Evolutionary conservation across 1,140 invertebrate species (phyloP).

Genomic region (Hormaphis cornu): DNA sequence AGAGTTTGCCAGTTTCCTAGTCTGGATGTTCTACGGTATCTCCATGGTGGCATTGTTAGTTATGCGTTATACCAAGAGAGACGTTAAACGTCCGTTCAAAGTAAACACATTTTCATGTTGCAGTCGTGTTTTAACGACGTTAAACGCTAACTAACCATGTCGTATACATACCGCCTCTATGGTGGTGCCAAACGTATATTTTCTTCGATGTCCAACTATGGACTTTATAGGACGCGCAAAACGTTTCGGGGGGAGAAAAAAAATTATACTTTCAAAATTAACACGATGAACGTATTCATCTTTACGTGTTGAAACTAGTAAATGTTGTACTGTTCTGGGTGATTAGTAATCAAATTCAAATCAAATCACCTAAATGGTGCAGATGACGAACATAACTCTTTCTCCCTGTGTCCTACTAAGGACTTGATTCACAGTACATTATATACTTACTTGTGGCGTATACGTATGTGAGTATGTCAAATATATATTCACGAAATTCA

Average conservation of each 20-base stretch:
- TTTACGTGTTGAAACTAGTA: no score
- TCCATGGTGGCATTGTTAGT: conserved; percentile 70
- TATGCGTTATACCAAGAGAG: conserved; percentile 58
- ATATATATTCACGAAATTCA: no score
- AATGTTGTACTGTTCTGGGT: no score
- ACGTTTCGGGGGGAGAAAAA: no score
- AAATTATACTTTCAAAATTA: no score
- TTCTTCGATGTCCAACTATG: neutral
- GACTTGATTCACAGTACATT: neutral
- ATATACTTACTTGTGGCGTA: neutral
- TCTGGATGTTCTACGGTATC: conserved; percentile 80
- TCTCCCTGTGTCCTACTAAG: neutral
- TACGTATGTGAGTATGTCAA: neutral
- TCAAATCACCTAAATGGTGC: neutral
- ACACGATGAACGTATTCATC: no score
- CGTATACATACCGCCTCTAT: neutral
- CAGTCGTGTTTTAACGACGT: no score
- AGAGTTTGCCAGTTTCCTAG: conserved; percentile 81
- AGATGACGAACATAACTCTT: neutral
- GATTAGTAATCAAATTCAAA: no score
- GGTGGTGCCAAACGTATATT: neutral
- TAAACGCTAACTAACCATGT: neutral
- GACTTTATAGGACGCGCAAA: no score
- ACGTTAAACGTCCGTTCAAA: conserved; percentile 63
- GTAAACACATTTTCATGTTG: conserved; percentile 42